A percentile compares a stretch with the other conserved stretches of the same genome.
phyloP scores from a whole-genome alignment of 2,113 vertebrate genomes.

The Sakesphorus luctuosus region DNA sequence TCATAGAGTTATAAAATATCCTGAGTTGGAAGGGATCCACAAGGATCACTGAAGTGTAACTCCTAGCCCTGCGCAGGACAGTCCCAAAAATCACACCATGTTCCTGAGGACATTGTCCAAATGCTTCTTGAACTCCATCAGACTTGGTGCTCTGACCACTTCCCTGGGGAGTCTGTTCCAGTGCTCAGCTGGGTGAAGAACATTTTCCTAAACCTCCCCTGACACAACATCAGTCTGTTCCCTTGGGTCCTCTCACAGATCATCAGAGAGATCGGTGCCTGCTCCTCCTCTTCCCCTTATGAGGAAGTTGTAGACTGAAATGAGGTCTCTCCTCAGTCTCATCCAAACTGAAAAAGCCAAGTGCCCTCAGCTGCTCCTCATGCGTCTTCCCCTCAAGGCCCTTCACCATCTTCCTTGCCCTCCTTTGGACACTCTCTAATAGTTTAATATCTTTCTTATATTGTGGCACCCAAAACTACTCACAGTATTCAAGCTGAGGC shows the following conservation, averaged over 20 bases:
- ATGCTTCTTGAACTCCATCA: not conserved
- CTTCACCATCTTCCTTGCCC: not conserved
- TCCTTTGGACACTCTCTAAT: not conserved
- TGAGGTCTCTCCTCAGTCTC: not conserved
- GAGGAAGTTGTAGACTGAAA: not conserved
- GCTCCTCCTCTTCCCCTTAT: not conserved
- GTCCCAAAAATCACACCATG: not conserved
- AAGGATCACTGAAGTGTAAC: not conserved
- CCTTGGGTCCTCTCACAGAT: not conserved
- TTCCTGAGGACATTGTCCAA: not conserved
- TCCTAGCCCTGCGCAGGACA: not conserved
- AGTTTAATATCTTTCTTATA: not conserved
- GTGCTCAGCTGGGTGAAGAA: not conserved
- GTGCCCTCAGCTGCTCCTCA: not conserved
- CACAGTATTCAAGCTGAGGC: rapidly evolving
- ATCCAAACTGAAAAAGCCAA: not conserved
- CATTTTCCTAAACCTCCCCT: not conserved
- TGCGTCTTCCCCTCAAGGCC: not conserved
- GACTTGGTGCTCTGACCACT: not conserved
- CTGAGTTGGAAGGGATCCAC: not conserved
- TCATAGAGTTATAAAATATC: not conserved
- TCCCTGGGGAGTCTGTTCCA: not conserved
- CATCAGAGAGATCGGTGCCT: not conserved
- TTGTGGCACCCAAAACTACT: rapidly evolving
- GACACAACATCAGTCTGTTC: not conserved